These are phyloP conservation scores for Zele albiditarsus DNA, from an alignment of 2,888 invertebrate genomes.

Conservation along the genomic window DNA sequence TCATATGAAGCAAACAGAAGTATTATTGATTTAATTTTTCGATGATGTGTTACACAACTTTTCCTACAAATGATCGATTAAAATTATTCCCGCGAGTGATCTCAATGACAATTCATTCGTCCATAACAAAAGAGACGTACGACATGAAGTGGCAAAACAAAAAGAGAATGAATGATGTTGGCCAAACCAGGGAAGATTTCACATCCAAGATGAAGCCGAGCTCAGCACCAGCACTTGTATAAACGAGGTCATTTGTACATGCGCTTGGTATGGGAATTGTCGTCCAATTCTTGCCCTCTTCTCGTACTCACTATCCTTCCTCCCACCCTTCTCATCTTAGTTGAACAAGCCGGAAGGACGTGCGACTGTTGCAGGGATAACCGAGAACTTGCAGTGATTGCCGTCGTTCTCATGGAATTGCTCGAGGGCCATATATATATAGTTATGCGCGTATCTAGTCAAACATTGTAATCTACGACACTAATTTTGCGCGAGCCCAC, in stretches of 20 bases:
- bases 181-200: slow-evolving; percentile 37
- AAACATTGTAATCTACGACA: slow-evolving; percentile 41
- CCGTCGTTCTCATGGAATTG: slow-evolving; percentile 46
- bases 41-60: not conserved
- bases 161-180: slow-evolving; percentile 42
- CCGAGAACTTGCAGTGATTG: slow-evolving; percentile 42
- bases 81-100: not conserved
- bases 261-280: slow-evolving; percentile 41
- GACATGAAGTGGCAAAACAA: slow-evolving; percentile 2
- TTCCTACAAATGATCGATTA: not conserved
- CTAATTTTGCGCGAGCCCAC: slow-evolving; percentile 2
- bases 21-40: not conserved
- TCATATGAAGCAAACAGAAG: too few relatives aligned
- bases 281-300: slow-evolving; percentile 39
- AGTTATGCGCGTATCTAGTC: slow-evolving; percentile 29
- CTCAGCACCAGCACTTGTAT: slow-evolving; percentile 53
- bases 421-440: slow-evolving; percentile 31
- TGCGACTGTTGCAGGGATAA: slow-evolving; percentile 19
- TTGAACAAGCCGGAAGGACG: slow-evolving; percentile 37
- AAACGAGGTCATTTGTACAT: slow-evolving; percentile 63
- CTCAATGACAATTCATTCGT: not conserved
- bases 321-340: slow-evolving; percentile 33
- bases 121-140: not conserved
- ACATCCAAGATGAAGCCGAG: slow-evolving; percentile 36
- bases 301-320: not conserved